Base-by-base conservation (phyloP, 2,888 invertebrate species). In the Aspidiotus destructor region DNA sequence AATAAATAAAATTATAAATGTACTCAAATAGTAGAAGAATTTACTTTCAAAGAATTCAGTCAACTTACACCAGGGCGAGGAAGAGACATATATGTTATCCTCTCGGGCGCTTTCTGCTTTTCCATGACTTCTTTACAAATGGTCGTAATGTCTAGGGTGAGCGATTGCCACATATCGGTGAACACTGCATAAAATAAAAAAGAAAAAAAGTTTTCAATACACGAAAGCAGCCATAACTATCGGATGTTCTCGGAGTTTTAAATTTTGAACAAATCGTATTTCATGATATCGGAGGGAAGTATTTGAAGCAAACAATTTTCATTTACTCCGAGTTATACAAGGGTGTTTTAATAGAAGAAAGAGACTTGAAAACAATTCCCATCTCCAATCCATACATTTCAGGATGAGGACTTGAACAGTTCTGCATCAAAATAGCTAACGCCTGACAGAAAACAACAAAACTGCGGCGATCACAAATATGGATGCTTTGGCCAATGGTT, bases 161-260 rank as follows among this genome's bases (percentile, higher is more conserved):
- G 82, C 83, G 92, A 90, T 75, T 93, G 91, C 89, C 95, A 96
- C 89, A 93, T 92, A 76, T 93, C 92, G 42, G 90, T 85, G 77
- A 94, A 94, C 72, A 92, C 92, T 80, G 75, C 72, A 75, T 69
- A 44, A 71, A 63, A 69, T n/a, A 68, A 17, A 68, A 68, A 52
- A 8, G 3, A 68, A 8, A 16, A 7, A 15, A 13, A 52, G n/a
- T 15, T 16, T 13, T 55, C 10, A 69, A 69, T 64, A 62, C 16
- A 65, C 7, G 7, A n/a, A n/a, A 48, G 48, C 5, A 3, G 28
- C 28, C 1, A 5, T 5, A 52, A 52, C 52, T 52, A 3, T 1
- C 52, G 52, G 5, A 52, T n/a, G 2, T 11, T n/a, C 52, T 52
- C 5, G n/a, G 5, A 52, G 3, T 52, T n/a, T n/a, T n/a, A 52